Percentiles rank a stretch among this genome's conserved stretches.
These are phyloP conservation scores for Caenorhabditis remanei DNA, from an alignment of 1,140 invertebrate genomes.

Conservation along the genomic window DNA sequence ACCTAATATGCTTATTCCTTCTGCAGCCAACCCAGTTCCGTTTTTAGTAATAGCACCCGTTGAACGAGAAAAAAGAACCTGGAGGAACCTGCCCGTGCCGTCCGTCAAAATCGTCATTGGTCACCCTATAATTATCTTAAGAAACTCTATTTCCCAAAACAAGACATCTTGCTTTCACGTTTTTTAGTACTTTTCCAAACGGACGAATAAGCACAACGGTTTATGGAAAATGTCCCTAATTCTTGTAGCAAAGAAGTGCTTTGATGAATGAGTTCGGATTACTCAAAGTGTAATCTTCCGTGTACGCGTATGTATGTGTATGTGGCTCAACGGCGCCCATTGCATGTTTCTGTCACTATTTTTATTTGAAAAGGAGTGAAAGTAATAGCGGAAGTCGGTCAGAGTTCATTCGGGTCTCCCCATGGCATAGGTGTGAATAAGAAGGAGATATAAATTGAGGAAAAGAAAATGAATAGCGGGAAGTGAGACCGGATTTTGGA, in stretches of 20 bases:
- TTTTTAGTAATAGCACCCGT: background rate
- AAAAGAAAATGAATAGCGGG: background rate
- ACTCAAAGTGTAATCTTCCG: slow-evolving; percentile 51
- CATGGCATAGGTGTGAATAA: slow-evolving; percentile 17
- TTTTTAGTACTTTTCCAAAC: background rate
- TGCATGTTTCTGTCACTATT: slow-evolving; percentile 55
- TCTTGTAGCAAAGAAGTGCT: slow-evolving; percentile 40
- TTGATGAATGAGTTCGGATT: slow-evolving; percentile 55
- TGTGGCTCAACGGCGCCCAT: background rate
- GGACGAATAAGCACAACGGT: background rate
- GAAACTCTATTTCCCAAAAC: slow-evolving; percentile 9
- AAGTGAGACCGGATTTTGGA: slow-evolving; percentile 29
- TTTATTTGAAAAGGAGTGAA: slow-evolving; percentile 13
- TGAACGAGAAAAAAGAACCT: background rate
- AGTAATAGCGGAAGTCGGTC: slow-evolving; percentile 40
- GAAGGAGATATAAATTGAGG: slow-evolving; percentile 12
- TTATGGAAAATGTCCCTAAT: background rate
- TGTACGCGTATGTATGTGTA: slow-evolving; percentile 12
- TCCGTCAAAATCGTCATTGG: slow-evolving; percentile 12
- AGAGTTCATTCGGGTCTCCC: background rate
- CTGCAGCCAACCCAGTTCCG: background rate
- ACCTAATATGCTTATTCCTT: background rate
- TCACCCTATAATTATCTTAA: slow-evolving; percentile 42
- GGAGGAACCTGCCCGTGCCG: background rate
- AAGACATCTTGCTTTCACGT: slow-evolving; percentile 6